These are phyloP conservation scores for Rhopalosiphum maidis DNA, from an alignment of 1,140 invertebrate species.

Conservation along the genomic window DNA sequence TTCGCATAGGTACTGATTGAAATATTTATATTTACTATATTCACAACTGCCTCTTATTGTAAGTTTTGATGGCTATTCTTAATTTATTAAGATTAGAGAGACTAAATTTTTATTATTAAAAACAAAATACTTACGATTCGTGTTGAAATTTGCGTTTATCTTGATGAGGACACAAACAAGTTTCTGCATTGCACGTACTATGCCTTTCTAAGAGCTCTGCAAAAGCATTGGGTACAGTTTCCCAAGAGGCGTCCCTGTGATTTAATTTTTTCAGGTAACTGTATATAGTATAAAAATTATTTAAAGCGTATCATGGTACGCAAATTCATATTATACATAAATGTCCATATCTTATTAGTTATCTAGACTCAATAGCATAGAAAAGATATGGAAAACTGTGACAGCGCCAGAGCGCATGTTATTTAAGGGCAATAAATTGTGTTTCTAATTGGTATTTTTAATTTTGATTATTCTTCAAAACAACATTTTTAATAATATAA, in stretches of 20 bases:
- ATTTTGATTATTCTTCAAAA: too few species aligned
- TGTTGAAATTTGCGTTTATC: conserved; percentile 64
- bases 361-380: too few species aligned
- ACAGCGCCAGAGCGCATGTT: too few species aligned
- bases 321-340: background rate
- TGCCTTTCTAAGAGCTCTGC: conserved; percentile 69
- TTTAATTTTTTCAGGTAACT: conserved; percentile 27
- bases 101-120: background rate
- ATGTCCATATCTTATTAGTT: too few species aligned
- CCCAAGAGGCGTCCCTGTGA: conserved; percentile 74
- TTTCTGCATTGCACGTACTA: conserved; percentile 67
- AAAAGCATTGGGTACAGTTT: conserved; percentile 71
- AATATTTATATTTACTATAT: background rate
- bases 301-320: background rate
- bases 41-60: too few species aligned
- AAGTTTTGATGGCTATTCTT: background rate
- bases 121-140: conserved; percentile 64
- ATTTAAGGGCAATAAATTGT: too few species aligned
- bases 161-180: conserved; percentile 69
- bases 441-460: too few species aligned
- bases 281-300: conserved; percentile 20
- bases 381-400: too few species aligned
- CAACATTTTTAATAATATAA: too few species aligned
- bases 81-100: background rate
- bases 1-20: too few species aligned